Base-by-base conservation (phyloP, 2,888 invertebrate species). In the Ellobium chinense region DNA sequence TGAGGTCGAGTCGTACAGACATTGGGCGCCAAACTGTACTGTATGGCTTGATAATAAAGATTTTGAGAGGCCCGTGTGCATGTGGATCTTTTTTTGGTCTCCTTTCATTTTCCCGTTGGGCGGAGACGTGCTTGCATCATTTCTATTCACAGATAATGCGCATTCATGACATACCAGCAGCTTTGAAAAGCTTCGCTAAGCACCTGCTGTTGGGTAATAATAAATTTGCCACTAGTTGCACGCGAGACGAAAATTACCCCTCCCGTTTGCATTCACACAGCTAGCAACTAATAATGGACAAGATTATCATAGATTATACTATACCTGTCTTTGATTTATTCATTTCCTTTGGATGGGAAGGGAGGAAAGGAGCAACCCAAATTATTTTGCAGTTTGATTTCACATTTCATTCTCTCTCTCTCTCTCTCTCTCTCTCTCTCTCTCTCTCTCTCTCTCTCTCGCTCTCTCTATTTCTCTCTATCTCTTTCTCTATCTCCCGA, bases 391-490 rank as follows among this genome's bases (percentile, higher is more conserved):
- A 46, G 39, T 77, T n/a, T 66, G 12, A 65, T 65, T 77, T 46
- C 56, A 34, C 29, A 39, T 66, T 65, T 77, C 56, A 37, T 5
- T 46, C 66, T 54, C 66, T 77, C 31, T 77, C 77, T 77, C 54
- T 56, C 68, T 66, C 31, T 31, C 29, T 66, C 66, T 54, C 68
- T 68, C 54, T 56, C 68, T 68, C 77, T 68, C 77, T 77, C 68
- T 66, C 77, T 66, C 77, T 66, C 66, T 66, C 77, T 66, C 77
- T 66, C 66, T 54, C 66, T 66, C 54, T 54, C 56, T 46, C 34
- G 39, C 46, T 66, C 54, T 77, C 77, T 68, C 77, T 68, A 54
- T 77, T 65, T 77, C 56, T 31, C 66, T 54, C n/a, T n/a, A n/a
- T n/a, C n/a, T n/a, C n/a, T n/a, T n/a, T n/a, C n/a, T n/a, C n/a